Evolutionary conservation across 2,797 vertebrate genomes (phyloP).

Genomic region (Cossypha polioptera): DNA sequence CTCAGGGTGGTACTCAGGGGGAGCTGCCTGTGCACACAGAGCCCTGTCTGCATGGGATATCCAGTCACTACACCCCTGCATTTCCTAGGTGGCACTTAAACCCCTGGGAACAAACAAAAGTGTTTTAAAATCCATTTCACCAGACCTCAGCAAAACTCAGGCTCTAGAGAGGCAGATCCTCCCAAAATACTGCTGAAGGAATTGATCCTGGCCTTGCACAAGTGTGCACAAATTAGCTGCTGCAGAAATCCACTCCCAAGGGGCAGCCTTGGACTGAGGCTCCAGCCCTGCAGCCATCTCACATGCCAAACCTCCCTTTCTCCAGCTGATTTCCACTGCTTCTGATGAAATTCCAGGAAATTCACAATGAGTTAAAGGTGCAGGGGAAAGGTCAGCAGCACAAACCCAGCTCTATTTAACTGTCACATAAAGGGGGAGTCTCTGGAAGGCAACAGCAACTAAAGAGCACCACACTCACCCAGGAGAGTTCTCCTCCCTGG

Average conservation of each 20-base stretch:
- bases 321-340: not conserved
- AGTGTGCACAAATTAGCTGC: not conserved
- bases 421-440: accelerated
- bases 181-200: not conserved
- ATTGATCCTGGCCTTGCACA: not conserved
- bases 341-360: not conserved
- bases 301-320: not conserved
- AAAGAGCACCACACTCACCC: accelerated
- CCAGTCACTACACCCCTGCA: not conserved
- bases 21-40: not conserved
- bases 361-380: not conserved
- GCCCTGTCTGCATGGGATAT: accelerated
- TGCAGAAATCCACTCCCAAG: not conserved
- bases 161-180: not conserved
- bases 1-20: not conserved
- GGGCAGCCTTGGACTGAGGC: not conserved
- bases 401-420: not conserved
- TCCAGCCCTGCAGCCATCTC: not conserved
- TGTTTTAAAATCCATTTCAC: not conserved
- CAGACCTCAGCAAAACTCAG: not conserved
- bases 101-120: not conserved
- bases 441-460: not conserved
- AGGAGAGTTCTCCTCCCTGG: not conserved
- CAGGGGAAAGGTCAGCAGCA: not conserved
- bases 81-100: not conserved